A percentile compares a stretch with the other conserved stretches of the same genome.
These are phyloP conservation scores for Atlantisia rogersi DNA, from an alignment of 2,113 vertebrate genomes.

Conservation along the genomic window DNA sequence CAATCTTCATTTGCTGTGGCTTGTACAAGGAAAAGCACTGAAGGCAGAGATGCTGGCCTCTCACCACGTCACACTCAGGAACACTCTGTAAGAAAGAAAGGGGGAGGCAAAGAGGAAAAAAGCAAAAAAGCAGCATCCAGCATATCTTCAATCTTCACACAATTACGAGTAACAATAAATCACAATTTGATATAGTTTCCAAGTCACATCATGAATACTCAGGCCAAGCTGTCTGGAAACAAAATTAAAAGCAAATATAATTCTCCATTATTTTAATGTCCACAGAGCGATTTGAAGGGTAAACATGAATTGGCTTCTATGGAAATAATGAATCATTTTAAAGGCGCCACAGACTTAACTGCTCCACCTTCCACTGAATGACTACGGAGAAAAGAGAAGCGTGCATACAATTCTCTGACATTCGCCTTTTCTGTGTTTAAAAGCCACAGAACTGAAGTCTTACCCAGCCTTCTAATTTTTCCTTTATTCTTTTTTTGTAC, in stretches of 20 bases:
- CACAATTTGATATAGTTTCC: slow-evolving; percentile 59
- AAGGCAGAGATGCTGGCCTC: not conserved
- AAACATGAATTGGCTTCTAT: slow-evolving; percentile 63
- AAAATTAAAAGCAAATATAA: slow-evolving; percentile 75
- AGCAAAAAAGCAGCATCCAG: slow-evolving; percentile 6
- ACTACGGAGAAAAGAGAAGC: slow-evolving; percentile 34
- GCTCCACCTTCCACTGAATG: slow-evolving; percentile 53
- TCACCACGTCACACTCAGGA: not conserved
- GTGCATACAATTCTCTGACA: not conserved
- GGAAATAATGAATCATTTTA: slow-evolving; percentile 69
- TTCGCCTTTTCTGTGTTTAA: not conserved
- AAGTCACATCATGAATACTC: slow-evolving; percentile 65
- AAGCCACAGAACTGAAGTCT: not conserved
- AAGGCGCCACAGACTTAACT: slow-evolving; percentile 36
- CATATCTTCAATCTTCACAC: slow-evolving; percentile 44
- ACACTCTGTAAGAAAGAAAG: slow-evolving; percentile 13
- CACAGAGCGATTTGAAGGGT: slow-evolving; percentile 45
- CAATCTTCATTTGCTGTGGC: not conserved
- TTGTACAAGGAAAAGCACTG: not conserved
- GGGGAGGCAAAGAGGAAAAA: not conserved
- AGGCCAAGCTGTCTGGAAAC: slow-evolving; percentile 70
- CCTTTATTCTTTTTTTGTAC: not conserved
- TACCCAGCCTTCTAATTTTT: not conserved
- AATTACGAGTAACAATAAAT: slow-evolving; percentile 57
- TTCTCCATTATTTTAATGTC: slow-evolving; percentile 67